Evolutionary conservation across 2,797 vertebrate genomes (phyloP).

Genomic region (Hydrophis major): DNA sequence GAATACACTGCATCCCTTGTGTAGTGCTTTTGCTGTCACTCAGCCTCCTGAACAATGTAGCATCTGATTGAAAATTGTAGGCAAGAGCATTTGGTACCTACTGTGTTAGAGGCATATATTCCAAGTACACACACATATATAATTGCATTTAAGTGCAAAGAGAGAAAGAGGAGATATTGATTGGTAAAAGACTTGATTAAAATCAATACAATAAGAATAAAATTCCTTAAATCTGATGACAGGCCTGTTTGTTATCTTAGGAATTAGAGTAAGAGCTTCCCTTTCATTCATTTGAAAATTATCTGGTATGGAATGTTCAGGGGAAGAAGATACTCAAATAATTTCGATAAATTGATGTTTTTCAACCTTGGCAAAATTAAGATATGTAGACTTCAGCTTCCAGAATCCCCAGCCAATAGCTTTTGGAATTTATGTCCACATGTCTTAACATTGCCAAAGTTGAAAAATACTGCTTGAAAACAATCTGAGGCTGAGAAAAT

Average conservation of each 20-base stretch:
- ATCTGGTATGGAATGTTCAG: not conserved
- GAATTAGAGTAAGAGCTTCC: not conserved
- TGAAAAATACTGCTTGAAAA: not conserved
- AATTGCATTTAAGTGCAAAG: not conserved
- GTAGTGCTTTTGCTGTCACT: slow-evolving; percentile 61
- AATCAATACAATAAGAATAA: not conserved
- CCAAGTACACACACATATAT: not conserved
- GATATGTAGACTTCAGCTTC: not conserved
- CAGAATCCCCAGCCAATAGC: not conserved
- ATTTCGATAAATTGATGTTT: not conserved
- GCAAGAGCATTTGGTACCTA: slow-evolving; percentile 36
- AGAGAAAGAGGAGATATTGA: not conserved
- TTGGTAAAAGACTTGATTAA: not conserved
- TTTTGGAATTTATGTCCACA: not conserved
- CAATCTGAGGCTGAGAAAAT: not conserved
- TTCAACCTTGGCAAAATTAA: not conserved
- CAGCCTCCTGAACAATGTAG: slow-evolving; percentile 65
- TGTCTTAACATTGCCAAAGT: not conserved
- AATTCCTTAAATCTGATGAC: not conserved
- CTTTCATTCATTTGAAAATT: not conserved
- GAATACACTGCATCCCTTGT: slow-evolving; percentile 43
- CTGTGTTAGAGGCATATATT: not conserved
- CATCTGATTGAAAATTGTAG: slow-evolving; percentile 71
- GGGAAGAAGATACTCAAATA: not conserved
- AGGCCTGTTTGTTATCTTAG: not conserved